phyloP scores from a whole-genome alignment of 1,140 invertebrate genomes.

The Stegodyphus mimosarum region DNA sequence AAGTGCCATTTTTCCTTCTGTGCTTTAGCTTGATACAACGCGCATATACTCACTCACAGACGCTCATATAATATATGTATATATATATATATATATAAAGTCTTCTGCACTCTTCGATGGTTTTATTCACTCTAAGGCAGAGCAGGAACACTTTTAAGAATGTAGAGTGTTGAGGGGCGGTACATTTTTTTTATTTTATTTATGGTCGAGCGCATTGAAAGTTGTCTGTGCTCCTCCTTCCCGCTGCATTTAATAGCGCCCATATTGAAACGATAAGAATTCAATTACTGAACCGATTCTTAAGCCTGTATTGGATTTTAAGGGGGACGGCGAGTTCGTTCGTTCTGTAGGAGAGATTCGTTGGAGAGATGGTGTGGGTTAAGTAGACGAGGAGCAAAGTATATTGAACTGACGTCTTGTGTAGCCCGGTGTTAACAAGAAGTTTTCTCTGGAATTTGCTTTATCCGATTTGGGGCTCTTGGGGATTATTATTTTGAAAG shows the following conservation, averaged over 20 bases:
- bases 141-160: not conserved
- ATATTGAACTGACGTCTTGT: not conserved
- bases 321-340: conserved; percentile 4
- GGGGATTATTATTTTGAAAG: too few species aligned
- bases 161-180: not conserved
- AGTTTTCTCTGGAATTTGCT: not conserved
- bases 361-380: not conserved
- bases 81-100: conserved; percentile 1
- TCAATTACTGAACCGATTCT: conserved; percentile 50
- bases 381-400: not conserved
- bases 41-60: too few species aligned
- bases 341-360: too few species aligned
- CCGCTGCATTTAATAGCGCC: conserved; percentile 53
- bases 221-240: not conserved
- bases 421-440: not conserved
- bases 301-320: conserved; percentile 56
- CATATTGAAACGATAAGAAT: conserved; percentile 60
- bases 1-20: conserved; percentile 17
- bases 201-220: not conserved
- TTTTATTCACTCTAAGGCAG: conserved; percentile 11
- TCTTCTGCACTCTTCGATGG: not conserved
- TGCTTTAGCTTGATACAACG: not conserved
- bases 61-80: not conserved
- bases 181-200: not conserved
- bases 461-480: too few species aligned